Conservation (phyloP, 92 coral and sea anemone species). For the Plumapathes pennacea region DNA sequence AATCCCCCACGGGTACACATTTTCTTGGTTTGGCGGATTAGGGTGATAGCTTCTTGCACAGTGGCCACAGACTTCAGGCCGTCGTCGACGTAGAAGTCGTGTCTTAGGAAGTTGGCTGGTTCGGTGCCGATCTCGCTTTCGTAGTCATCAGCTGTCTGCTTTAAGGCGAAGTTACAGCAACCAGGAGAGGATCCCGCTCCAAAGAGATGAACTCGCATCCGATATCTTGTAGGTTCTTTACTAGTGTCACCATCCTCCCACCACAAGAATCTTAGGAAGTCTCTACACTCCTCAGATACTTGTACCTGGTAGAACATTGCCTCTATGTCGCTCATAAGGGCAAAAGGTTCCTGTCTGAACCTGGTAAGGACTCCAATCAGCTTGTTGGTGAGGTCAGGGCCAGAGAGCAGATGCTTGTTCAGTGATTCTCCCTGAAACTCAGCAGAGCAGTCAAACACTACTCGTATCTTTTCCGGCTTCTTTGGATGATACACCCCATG, state of each 20-base stretch:
- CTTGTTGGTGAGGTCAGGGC: conserved; percentile 40
- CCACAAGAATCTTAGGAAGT: conserved; percentile 24
- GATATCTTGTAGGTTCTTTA: conserved; percentile 12
- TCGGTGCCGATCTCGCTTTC: conserved; percentile 17
- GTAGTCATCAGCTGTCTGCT: conserved; percentile 23
- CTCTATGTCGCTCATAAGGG: conserved; percentile 38
- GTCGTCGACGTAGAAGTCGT: conserved; percentile 45
- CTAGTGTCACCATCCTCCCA: conserved; percentile 9
- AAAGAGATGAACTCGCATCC: conserved; percentile 43
- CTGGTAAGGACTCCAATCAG: conserved; percentile 38
- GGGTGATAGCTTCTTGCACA: conserved; percentile 8
- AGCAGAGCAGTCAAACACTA: conserved; percentile 39
- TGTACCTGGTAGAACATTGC: conserved; percentile 36
- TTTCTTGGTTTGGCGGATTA: conserved; percentile 16
- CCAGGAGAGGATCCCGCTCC: conserved; percentile 52
- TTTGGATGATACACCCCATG: conserved; percentile 37
- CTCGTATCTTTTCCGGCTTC: conserved; percentile 10
- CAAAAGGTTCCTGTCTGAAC: conserved; percentile 29
- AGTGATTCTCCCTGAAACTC: conserved; percentile 4
- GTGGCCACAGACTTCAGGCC: conserved; percentile 42
- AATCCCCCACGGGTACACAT: conserved; percentile 47
- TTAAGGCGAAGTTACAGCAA: conserved; percentile 30
- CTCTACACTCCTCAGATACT: conserved; percentile 11
- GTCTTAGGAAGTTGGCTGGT: conserved; percentile 18
- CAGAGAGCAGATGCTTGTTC: conserved; percentile 25